Base-by-base conservation (phyloP, 2,113 vertebrate species). In the Periophthalmodon schlosseri region DNA sequence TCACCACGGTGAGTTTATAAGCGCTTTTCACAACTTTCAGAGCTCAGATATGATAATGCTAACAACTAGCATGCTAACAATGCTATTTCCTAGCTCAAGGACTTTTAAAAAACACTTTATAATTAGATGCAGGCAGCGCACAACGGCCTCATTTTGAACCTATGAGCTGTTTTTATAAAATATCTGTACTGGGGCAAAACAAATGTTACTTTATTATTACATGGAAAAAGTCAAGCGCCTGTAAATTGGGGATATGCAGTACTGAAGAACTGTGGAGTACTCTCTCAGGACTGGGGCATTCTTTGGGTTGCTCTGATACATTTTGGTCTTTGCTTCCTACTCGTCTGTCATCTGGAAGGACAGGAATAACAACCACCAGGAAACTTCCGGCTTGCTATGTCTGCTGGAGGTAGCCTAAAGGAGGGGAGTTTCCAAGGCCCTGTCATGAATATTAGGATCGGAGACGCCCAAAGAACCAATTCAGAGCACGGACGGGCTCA, bases 361-460 rank as follows among this genome's bases (percentile, higher is more conserved):
- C 76, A 78, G 83, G 80, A 83, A 88, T 66, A 54, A 82, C 68
- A 74, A 75, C 86, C 84, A 86, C 78, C 82, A 86, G 86, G 84
- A 88, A 73, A 75, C 81, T 77, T 76, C 82, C 75, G 77, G 73
- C 69, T 78, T 80, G 74, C 84, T 74, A 72, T 88, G 84, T 88
- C 76, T 84, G 76, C 82, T 69, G 39, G 79, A 80, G 75, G 77
- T 85, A 44, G 39, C 39, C 39, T 44, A 87, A 44, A 90, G 84
- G 79, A 92, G 84, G 89, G 92, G 89, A 91, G 83, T 89, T 93
- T 91, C 89, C 88, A 58, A 82, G 72, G 81, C 69, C 75, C 70
- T 77, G 75, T 83, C 89, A 87, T 79, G 11, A 87, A 87, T 87
- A 83, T 76, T 69, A 81, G 87, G 78, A n/a, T 61, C 76, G 72